A percentile compares a stretch with the other conserved stretches of the same genome.
Conservation (phyloP, 2,888 invertebrate genomes). For the Lithophane semibrunnea region DNA sequence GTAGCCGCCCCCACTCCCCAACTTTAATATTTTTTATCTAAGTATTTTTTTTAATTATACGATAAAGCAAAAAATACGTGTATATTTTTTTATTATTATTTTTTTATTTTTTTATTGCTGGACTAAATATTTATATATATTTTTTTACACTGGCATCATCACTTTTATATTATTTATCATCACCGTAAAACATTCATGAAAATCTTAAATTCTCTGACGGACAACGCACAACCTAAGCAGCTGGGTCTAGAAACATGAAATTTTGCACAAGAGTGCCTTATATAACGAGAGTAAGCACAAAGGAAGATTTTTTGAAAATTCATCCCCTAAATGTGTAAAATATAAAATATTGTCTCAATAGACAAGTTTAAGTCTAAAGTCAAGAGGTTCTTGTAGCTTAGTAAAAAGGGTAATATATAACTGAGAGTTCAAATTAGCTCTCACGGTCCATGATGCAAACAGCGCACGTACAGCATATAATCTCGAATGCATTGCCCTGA, state of each 20-base stretch:
- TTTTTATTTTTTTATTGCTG: too few species aligned
- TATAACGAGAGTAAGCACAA: neutral
- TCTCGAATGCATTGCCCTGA: constrained; percentile 47
- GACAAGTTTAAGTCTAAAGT: constrained; percentile 12
- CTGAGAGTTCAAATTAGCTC: constrained; percentile 48
- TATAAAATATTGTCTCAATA: neutral
- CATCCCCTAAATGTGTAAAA: neutral
- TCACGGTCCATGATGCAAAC: constrained; percentile 41
- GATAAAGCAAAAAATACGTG: too few species aligned
- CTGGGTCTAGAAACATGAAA: neutral
- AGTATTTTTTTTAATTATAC: too few species aligned
- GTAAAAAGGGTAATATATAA: constrained; percentile 16
- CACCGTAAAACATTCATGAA: neutral
- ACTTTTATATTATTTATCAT: too few species aligned
- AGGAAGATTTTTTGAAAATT: neutral
- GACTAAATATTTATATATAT: too few species aligned
- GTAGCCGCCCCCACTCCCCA: too few species aligned
- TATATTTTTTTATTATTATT: too few species aligned
- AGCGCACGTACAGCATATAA: constrained; percentile 48
- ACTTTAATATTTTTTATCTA: too few species aligned
- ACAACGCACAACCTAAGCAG: too few species aligned
- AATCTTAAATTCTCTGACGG: neutral
- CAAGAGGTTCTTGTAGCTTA: constrained; percentile 18
- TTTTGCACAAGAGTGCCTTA: neutral
- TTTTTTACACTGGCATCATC: too few species aligned